These are phyloP conservation scores for Bombylius discolor DNA, from an alignment of 2,888 invertebrate species.

Conservation along the genomic window DNA sequence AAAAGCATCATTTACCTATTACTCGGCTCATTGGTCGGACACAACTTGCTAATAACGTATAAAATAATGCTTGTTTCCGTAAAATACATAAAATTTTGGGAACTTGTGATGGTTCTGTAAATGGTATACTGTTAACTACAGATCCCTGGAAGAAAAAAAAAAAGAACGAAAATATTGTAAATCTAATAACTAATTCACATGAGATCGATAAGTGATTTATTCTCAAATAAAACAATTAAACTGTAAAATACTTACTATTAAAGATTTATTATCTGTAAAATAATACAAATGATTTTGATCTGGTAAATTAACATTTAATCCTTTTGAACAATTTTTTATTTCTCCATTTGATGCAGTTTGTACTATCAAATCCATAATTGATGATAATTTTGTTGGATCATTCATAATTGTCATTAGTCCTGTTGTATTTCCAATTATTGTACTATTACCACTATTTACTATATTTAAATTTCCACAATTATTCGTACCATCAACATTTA, in stretches of 20 bases:
- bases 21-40: slow-evolving; percentile 66
- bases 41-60: slow-evolving; percentile 77
- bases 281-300: slow-evolving; percentile 92
- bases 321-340: slow-evolving; percentile 59
- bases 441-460: neutral
- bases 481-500: slow-evolving; percentile 21
- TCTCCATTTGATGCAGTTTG: slow-evolving; percentile 64
- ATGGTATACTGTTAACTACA: slow-evolving; percentile 57
- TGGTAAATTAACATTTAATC: slow-evolving; percentile 77
- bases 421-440: slow-evolving; percentile 30
- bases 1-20: slow-evolving; percentile 42
- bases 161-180: neutral
- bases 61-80: slow-evolving; percentile 84
- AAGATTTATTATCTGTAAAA: slow-evolving; percentile 65
- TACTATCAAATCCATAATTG: slow-evolving; percentile 51
- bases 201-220: too few relatives aligned
- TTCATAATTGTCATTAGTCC: slow-evolving; percentile 13
- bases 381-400: slow-evolving; percentile 11
- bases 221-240: too few relatives aligned
- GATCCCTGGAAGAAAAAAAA: slow-evolving; percentile 22
- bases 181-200: too few relatives aligned
- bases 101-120: slow-evolving; percentile 87
- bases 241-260: slow-evolving; percentile 48
- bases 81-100: slow-evolving; percentile 72
- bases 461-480: neutral